A percentile compares a stretch with the other conserved stretches of the same genome.
phyloP scores from a whole-genome alignment of 2,113 vertebrate genomes.

The Sclerurus mexicanus region DNA sequence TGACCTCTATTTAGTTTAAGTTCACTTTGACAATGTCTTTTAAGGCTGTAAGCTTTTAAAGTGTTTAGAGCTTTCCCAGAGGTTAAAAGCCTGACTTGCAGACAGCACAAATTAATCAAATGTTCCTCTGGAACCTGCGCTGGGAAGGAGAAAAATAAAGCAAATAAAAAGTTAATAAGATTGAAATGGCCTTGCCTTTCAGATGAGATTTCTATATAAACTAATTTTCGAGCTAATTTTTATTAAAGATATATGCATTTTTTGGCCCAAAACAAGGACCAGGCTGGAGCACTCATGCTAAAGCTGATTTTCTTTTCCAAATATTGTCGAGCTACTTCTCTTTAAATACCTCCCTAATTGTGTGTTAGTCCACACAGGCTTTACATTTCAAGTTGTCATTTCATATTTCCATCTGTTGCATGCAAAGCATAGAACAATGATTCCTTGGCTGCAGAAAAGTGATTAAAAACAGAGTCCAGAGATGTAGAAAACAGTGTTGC shows the following conservation, averaged over 20 bases:
- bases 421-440: neutral
- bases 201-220: slow-evolving; percentile 1
- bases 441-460: neutral
- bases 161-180: slow-evolving; percentile 57
- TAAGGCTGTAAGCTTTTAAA: slow-evolving; percentile 26
- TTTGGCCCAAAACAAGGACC: neutral
- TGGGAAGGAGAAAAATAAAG: slow-evolving; percentile 32
- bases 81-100: slow-evolving; percentile 48
- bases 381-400: slow-evolving; percentile 50
- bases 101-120: slow-evolving; percentile 62
- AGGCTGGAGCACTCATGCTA: neutral
- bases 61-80: slow-evolving; percentile 49
- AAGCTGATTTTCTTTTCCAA: slow-evolving; percentile 10
- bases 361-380: neutral
- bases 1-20: slow-evolving; percentile 53
- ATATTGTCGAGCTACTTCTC: slow-evolving; percentile 13
- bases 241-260: neutral
- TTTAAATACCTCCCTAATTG: slow-evolving; percentile 52
- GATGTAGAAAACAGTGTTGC: neutral
- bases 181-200: neutral
- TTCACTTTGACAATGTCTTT: slow-evolving; percentile 24
- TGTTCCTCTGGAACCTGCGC: neutral
- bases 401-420: slow-evolving; percentile 50
- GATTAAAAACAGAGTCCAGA: neutral
- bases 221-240: slow-evolving; percentile 12